Conservation (phyloP, 2,888 invertebrate species). For the Lithophane socia region DNA sequence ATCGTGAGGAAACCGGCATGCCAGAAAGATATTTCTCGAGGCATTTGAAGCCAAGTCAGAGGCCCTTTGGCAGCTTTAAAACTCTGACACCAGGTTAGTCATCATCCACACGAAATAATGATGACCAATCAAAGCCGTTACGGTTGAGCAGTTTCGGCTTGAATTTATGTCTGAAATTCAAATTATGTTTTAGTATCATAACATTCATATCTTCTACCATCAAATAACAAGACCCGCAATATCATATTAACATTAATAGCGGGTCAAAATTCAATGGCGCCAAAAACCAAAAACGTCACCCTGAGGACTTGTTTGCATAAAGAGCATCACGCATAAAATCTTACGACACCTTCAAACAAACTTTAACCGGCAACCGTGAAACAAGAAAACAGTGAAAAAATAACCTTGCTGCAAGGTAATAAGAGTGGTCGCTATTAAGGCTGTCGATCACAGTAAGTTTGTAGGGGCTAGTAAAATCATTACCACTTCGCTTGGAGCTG, state of each 20-base stretch:
- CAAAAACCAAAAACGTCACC: conserved; percentile 87
- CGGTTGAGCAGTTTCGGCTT: background rate
- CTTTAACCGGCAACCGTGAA: conserved; percentile 38
- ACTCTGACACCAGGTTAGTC: too few species aligned
- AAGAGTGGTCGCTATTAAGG: conserved; percentile 45
- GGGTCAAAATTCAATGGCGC: conserved; percentile 87
- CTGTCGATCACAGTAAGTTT: conserved; percentile 47
- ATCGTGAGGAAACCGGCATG: too few species aligned
- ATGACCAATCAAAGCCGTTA: background rate
- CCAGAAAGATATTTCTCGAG: too few species aligned
- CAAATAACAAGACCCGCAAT: conserved; percentile 57
- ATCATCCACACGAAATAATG: too few species aligned
- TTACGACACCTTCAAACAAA: conserved; percentile 84
- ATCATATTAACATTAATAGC: conserved; percentile 72
- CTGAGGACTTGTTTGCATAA: conserved; percentile 88
- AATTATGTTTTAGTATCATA: conserved; percentile 51
- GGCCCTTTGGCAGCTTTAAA: too few species aligned
- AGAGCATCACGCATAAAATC: conserved; percentile 87
- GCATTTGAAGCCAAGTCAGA: too few species aligned
- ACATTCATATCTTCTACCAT: conserved; percentile 60
- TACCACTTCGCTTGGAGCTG: conserved; percentile 75
- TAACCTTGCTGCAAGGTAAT: conserved; percentile 46
- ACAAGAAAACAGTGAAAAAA: conserved; percentile 48
- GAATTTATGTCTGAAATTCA: conserved; percentile 21
- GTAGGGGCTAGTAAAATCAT: conserved; percentile 84